Conservation (phyloP, 2,113 vertebrate genomes). For the Pterocles burchelli region DNA sequence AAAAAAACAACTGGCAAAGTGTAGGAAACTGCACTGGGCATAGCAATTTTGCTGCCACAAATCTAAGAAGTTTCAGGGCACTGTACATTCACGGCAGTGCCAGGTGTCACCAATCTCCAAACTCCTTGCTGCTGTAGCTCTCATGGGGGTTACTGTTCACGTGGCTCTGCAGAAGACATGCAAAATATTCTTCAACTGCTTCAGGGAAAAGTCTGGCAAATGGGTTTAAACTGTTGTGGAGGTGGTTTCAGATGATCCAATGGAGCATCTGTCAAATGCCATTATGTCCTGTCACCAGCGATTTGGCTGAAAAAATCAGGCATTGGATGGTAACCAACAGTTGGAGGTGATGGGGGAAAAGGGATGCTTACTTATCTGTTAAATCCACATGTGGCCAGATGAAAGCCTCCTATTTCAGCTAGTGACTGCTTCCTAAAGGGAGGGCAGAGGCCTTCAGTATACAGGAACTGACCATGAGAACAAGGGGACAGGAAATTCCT, state of each 20-base stretch:
- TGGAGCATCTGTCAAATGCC: neutral
- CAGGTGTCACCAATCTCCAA: neutral
- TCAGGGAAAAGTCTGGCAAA: neutral
- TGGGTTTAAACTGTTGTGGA: neutral
- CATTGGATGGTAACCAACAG: neutral
- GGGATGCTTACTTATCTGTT: neutral
- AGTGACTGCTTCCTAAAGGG: neutral
- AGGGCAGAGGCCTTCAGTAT: neutral
- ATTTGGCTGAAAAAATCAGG: neutral
- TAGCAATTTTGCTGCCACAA: neutral
- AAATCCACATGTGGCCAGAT: neutral
- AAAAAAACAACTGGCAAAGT: accelerated
- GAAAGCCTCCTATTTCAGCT: neutral
- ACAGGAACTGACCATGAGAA: neutral
- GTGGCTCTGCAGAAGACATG: neutral
- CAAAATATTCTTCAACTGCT: neutral
- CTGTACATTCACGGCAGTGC: accelerated
- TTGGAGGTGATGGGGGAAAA: neutral
- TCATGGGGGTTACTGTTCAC: neutral
- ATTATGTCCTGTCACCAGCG: neutral
- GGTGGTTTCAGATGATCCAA: neutral
- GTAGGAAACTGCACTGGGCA: neutral
- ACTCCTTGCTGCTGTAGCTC: neutral
- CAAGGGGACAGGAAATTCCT: neutral
- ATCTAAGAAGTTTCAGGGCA: neutral